Evolutionary conservation across 1,140 invertebrate genomes (phyloP), one percentile per base, ranked within the genome.

Genomic region (Lysiphlebus fabarum): DNA sequence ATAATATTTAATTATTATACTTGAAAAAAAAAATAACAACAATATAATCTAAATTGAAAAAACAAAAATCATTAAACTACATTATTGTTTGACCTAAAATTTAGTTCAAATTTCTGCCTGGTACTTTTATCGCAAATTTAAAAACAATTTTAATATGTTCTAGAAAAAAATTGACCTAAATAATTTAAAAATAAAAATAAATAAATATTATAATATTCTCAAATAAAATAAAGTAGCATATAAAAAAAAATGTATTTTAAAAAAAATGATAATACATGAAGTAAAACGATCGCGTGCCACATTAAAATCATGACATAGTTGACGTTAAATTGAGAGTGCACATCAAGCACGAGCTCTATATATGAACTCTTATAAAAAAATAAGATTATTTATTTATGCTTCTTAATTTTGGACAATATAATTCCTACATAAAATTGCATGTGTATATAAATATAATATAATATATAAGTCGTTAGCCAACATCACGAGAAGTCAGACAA

Each of bases 271-370:
- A 43, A 54, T 45, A 49, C 53, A 34, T 60, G 50, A 44, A 60
- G 58, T 44, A 53, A 55, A 37, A 49, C 53, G 53, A 55, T 60
- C 58, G 58, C 58, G 58, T 60, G 58, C 58, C 58, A 42, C 38
- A 10, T 12, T 4, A 26, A 42, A 53, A 51, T 51, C 49, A 51
- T 5, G 9, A 34, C 36, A 36, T 51, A 33, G 49, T 12, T 36
- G 11, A 60, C 58, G 49, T 59, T 42, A 53, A 59, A 59, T 59
- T 42, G 42, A 45, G n/a, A 11, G 10, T 12, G 50, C 53, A 14
- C 37, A 40, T 55, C 4, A 4, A 53, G 58, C 58, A 60, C 58
- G 58, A 60, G 53, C 53, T 60, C 43, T 14, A 17, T n/a, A 9
- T 17, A 6, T 34, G n/a, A 26, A 59, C 11, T 43, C 50, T 47